Evolutionary conservation across 2,888 invertebrate genomes (phyloP).

Genomic region (Ormyrus labotus): DNA sequence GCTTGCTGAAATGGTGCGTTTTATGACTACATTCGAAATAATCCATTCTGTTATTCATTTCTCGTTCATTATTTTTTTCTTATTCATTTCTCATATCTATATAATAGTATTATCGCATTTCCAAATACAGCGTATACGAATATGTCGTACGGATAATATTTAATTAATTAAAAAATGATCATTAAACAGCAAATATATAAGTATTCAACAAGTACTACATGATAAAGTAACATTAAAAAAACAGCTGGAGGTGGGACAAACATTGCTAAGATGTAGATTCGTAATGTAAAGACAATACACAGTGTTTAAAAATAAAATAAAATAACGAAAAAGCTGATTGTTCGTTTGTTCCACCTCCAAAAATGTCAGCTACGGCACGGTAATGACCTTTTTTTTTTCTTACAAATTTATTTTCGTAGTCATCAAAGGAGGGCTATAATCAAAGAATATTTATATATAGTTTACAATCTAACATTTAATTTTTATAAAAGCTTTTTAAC

Average conservation of each 20-base stretch:
- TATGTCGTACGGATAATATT: conserved; percentile 43
- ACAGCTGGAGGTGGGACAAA: conserved; percentile 50
- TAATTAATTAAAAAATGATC: conserved; percentile 60
- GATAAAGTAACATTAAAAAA: conserved; percentile 68
- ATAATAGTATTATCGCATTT: conserved; percentile 42
- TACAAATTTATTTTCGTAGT: conserved; percentile 11
- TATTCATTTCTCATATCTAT: conserved; percentile 27
- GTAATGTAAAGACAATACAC: conserved; percentile 11
- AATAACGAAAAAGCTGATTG: conserved; percentile 45
- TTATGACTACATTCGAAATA: conserved; percentile 37
- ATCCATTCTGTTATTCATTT: conserved; percentile 18
- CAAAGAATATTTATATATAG: conserved; percentile 6
- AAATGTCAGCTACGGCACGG: conserved; percentile 35
- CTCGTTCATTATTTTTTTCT: conserved; percentile 24
- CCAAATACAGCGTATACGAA: conserved; percentile 39
- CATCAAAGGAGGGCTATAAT: conserved; percentile 36
- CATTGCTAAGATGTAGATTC: background rate
- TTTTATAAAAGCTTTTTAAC: conserved; percentile 23
- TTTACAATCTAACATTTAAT: conserved; percentile 19
- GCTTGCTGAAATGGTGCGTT: conserved; percentile 38
- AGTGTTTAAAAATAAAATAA: conserved; percentile 40
- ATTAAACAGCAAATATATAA: conserved; percentile 72
- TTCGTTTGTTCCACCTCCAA: conserved; percentile 44
- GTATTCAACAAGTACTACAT: conserved; percentile 72
- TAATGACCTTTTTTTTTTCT: conserved; percentile 26